Conservation (phyloP, 2,113 vertebrate species). For the Melanotaenia duboulayi region DNA sequence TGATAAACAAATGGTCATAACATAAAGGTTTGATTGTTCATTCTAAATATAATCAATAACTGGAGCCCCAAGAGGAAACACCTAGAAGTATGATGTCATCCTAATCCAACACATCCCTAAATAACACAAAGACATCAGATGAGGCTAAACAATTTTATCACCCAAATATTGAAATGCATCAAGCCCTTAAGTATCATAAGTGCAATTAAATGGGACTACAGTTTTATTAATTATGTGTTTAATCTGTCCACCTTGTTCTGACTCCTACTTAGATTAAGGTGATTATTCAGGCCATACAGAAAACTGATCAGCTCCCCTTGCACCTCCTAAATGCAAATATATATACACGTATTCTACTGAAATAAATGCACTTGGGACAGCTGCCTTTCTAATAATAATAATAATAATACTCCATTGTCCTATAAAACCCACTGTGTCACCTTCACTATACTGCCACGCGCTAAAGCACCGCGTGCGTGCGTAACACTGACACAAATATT, state of each 20-base stretch:
- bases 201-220: not conserved
- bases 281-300: not conserved
- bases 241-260: too few species aligned
- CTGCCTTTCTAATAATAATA: not conserved
- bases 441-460: conserved; percentile 39
- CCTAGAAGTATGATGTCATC: conserved; percentile 28
- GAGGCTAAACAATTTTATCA: not conserved
- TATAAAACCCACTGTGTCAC: conserved; percentile 25
- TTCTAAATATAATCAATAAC: not conserved
- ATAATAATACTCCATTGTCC: conserved; percentile 33
- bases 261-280: too few species aligned
- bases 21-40: not conserved
- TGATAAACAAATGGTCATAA: not conserved
- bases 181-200: not conserved
- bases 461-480: conserved; percentile 34
- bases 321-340: not conserved
- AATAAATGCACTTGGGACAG: not conserved
- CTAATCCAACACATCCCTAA: not conserved
- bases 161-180: not conserved
- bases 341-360: too few species aligned
- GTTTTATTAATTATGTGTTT: too few species aligned
- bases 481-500: conserved; percentile 75
- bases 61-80: not conserved
- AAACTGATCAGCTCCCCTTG: too few species aligned
- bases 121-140: not conserved